phyloP scores from a whole-genome alignment of 2,888 invertebrate genomes.

The Deroplatys truncata region DNA sequence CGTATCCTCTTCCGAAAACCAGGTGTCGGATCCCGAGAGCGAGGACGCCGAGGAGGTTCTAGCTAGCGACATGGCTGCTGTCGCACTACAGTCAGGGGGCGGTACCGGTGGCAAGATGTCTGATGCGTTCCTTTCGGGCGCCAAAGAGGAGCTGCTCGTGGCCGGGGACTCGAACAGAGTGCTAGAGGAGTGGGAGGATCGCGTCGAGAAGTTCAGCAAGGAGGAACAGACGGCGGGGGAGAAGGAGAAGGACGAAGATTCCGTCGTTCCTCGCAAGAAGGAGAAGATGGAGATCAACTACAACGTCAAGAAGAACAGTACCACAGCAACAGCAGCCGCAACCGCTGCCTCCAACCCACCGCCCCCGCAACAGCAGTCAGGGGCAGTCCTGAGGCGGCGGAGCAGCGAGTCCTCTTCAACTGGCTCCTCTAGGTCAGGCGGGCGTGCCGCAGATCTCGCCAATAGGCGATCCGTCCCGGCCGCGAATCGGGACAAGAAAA shows the following conservation, averaged over 20 bases:
- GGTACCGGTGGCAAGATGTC: conserved; percentile 44
- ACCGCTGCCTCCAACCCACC: conserved; percentile 37
- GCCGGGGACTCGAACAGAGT: conserved; percentile 6
- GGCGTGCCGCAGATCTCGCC: conserved; percentile 13
- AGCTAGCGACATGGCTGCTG: conserved; percentile 4
- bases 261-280: conserved; percentile 49
- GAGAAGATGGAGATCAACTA: conserved; percentile 51
- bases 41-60: not conserved
- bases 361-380: not conserved
- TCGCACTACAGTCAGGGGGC: not conserved
- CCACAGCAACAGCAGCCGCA: conserved; percentile 35
- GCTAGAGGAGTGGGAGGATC: not conserved
- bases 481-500: conserved; percentile 47
- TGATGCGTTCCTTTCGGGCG: conserved; percentile 57
- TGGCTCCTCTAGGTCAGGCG: not conserved
- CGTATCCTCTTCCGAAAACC: not conserved
- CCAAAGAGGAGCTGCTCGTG: conserved; percentile 50
- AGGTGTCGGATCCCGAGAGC: not conserved
- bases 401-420: conserved; percentile 8
- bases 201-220: conserved; percentile 32
- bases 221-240: conserved; percentile 33
- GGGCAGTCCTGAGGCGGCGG: conserved; percentile 23
- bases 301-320: conserved; percentile 41
- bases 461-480: conserved; percentile 35
- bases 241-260: conserved; percentile 46